Evolutionary conservation across 1,140 invertebrate species (phyloP).

Genomic region (Bombus turneri): DNA sequence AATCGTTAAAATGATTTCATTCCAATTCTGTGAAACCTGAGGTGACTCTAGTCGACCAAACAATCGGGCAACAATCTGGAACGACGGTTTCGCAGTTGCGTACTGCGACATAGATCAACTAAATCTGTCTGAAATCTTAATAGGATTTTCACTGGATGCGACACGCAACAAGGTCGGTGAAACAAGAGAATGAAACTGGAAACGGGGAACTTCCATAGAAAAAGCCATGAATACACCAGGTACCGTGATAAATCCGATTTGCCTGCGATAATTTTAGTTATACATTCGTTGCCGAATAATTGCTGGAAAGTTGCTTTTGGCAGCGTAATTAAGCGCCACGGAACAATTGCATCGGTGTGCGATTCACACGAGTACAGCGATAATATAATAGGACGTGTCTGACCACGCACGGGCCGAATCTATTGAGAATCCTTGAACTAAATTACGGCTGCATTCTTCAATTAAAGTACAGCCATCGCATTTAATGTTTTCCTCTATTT

Average conservation of each 20-base stretch:
- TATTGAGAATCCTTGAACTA: background rate
- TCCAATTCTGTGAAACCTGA: background rate
- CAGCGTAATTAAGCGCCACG: background rate
- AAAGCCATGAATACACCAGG: background rate
- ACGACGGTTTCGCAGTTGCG: slow-evolving; percentile 23
- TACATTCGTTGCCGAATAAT: slow-evolving; percentile 10
- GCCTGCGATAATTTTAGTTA: background rate
- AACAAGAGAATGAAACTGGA: slow-evolving; percentile 11
- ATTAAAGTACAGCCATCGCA: background rate
- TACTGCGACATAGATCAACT: slow-evolving; percentile 9
- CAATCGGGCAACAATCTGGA: slow-evolving; percentile 28
- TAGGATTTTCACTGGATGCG: slow-evolving; percentile 29
- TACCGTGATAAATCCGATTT: slow-evolving; percentile 37
- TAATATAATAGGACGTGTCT: background rate
- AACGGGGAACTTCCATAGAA: background rate
- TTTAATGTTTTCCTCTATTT: background rate
- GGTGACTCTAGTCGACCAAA: background rate
- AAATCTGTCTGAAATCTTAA: slow-evolving; percentile 9
- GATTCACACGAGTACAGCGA: background rate
- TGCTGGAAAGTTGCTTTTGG: slow-evolving; percentile 16
- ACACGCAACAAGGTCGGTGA: background rate
- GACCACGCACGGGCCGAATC: background rate
- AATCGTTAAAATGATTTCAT: background rate
- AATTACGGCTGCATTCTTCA: background rate
- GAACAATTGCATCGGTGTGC: background rate